Evolutionary conservation across 1,140 invertebrate genomes (phyloP), one percentile per base, ranked within the genome.

Genomic region (Pentalonia nigronervosa): DNA sequence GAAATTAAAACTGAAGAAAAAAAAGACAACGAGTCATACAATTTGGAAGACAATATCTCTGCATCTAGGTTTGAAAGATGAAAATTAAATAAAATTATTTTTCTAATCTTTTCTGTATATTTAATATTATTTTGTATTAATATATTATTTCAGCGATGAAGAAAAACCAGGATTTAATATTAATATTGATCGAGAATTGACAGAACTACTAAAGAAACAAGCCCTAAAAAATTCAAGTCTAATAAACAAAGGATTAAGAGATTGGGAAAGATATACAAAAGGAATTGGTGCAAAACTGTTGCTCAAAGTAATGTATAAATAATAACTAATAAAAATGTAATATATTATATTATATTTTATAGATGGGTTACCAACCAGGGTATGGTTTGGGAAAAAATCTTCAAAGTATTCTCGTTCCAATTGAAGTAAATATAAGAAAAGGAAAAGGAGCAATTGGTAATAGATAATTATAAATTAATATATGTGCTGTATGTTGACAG

Each of bases 311-410:
- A 89, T 36, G 56, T 36, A 53, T 48, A n/a, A 94, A n/a, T n/a
- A n/a, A n/a, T n/a, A n/a, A 88, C 76, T 83, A 81, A 47, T 86
- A 4, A 45, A 83, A 23, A 48, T 48, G 0, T 30, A 41, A 47
- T 41, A 41, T 8, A 50, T 48, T 2, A 88, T 87, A 34, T 87
- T 30, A 91, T 94, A 20, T 83, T 93, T 95, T 96, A 91, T 95
- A 99, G 96, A 99, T 99, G 99, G 99, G 99, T 94, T 99, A 98
- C 95, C 96, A 99, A 96, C 98, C 98, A 36, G 99, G 99, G 7
- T 99, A 98, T 96, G 99, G 99, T 95, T 96, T 99, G 21, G 99
- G 99, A 67, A 99, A 99, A 96, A 97, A 98, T 94, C 95, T 99
- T 45, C 99, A 99, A 95, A 99, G 99, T 95, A 99, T 99, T 93